phyloP scores from a whole-genome alignment of 1,140 invertebrate species.

The Brachionus paranguensis region DNA sequence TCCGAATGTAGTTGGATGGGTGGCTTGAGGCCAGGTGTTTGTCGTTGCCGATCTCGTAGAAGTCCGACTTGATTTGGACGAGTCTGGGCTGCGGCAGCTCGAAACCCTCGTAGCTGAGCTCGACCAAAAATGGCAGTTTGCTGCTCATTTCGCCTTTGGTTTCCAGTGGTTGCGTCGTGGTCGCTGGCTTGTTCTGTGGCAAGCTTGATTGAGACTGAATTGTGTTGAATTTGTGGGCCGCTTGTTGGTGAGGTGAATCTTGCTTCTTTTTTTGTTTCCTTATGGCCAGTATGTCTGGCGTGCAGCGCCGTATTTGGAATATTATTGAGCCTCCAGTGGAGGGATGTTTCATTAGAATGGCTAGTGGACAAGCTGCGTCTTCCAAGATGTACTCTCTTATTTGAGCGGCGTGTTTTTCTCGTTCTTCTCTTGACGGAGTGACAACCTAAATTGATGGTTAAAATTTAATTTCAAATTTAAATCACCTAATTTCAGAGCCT shows the following conservation, averaged over 20 bases:
- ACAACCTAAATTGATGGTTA: constrained; percentile 47
- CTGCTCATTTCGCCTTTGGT: constrained; percentile 41
- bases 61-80: constrained; percentile 51
- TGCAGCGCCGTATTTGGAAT: constrained; percentile 66
- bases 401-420: constrained; percentile 54
- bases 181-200: constrained; percentile 42
- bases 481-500: constrained; percentile 21
- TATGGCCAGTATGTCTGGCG: constrained; percentile 28
- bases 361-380: constrained; percentile 91
- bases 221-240: constrained; percentile 44
- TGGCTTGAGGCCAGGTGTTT: constrained; percentile 19
- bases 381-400: constrained; percentile 80
- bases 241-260: constrained; percentile 42
- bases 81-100: constrained; percentile 62
- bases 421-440: constrained; percentile 51
- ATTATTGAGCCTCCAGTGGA: constrained; percentile 66
- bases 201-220: constrained; percentile 45
- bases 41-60: constrained; percentile 40
- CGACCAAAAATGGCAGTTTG: constrained; percentile 50
- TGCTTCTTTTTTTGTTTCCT: constrained; percentile 51
- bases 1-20: constrained; percentile 13
- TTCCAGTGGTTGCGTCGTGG: not conserved
- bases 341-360: constrained; percentile 63
- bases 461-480: not conserved
- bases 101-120: constrained; percentile 46